A percentile compares a stretch with the other conserved stretches of the same genome.
Evolutionary conservation across 2,797 vertebrate genomes (phyloP).

Genomic region (Vespertilio murinus): DNA sequence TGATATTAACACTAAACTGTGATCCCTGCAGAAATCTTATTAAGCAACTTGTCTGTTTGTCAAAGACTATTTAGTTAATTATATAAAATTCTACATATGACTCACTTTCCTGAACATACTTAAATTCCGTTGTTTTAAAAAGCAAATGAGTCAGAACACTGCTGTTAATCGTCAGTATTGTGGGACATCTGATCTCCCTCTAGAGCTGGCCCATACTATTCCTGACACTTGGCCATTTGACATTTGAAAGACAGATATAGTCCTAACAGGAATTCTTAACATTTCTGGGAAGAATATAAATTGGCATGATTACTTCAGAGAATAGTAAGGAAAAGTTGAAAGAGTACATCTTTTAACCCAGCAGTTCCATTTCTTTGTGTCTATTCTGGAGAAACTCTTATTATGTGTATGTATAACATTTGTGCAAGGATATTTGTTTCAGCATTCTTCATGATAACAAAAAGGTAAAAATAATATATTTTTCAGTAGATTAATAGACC

Average conservation of each 20-base stretch:
- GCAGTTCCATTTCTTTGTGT: not conserved
- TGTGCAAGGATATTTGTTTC: not conserved
- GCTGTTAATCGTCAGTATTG: not conserved
- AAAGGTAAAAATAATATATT: not conserved
- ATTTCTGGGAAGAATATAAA: not conserved
- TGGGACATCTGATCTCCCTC: not conserved
- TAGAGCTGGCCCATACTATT: not conserved
- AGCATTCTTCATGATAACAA: not conserved
- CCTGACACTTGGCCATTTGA: not conserved
- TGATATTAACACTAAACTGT: not conserved
- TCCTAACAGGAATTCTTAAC: not conserved
- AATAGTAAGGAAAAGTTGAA: not conserved
- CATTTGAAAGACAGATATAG: not conserved
- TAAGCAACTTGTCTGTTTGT: not conserved
- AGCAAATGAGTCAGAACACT: not conserved
- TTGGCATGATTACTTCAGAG: not conserved
- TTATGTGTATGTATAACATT: not conserved
- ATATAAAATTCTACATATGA: not conserved
- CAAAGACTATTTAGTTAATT: not conserved
- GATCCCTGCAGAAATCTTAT: slow-evolving; percentile 4
- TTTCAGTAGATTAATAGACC: not conserved
- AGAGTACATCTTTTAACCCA: not conserved
- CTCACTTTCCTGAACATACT: slow-evolving; percentile 16
- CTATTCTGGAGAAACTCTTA: not conserved
- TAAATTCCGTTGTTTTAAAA: not conserved